A percentile compares a stretch with the other conserved stretches of the same genome.
Conservation (phyloP, 2,113 vertebrate species). For the Bos indicus region DNA sequence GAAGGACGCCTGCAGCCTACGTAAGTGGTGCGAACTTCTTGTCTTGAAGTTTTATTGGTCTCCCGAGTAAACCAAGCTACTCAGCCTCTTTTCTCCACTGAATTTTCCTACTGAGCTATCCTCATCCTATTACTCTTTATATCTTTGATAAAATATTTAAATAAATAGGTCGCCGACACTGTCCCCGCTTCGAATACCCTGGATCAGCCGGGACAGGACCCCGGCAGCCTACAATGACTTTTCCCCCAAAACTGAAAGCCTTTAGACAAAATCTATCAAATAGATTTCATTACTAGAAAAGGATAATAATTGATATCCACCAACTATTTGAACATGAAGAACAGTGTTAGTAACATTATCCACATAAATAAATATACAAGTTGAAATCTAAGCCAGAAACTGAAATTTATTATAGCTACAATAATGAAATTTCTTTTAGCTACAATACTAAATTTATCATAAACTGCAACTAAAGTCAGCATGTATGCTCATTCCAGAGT, state of each 20-base stretch:
- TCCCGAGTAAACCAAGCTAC: too few species aligned
- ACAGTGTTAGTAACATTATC: neutral
- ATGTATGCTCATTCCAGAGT: neutral
- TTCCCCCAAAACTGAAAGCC: neutral
- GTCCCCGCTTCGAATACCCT: too few species aligned
- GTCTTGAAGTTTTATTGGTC: too few species aligned
- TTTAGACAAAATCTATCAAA: conserved; percentile 19
- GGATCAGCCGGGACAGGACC: too few species aligned
- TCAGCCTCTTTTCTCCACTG: too few species aligned
- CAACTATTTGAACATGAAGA: neutral
- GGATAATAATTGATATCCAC: neutral
- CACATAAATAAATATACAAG: neutral
- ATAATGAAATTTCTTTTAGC: neutral
- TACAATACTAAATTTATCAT: neutral
- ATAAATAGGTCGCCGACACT: too few species aligned
- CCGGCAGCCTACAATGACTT: neutral
- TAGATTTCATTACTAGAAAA: neutral
- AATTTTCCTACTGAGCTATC: too few species aligned
- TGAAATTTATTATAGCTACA: neutral
- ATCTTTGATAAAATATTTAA: too few species aligned
- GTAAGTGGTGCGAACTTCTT: too few species aligned
- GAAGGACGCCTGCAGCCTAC: too few species aligned
- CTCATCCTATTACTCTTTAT: too few species aligned
- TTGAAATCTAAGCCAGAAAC: conserved; percentile 4
- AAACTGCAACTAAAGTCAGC: neutral